Conservation (phyloP, 2,888 invertebrate species). For the Dicycla oo region DNA sequence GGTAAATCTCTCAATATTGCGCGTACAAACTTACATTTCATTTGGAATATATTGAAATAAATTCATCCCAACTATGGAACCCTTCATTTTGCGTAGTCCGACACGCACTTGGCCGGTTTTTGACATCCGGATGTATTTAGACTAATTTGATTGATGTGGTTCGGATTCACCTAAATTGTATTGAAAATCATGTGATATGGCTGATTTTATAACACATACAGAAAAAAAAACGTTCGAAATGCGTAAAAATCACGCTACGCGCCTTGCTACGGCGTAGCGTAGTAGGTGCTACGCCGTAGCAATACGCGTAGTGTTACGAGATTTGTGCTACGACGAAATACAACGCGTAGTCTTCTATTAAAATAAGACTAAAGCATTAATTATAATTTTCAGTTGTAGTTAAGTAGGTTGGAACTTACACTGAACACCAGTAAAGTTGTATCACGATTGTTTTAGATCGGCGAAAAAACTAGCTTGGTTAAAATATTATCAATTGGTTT, state of each 20-base stretch:
- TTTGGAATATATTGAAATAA: too few relatives aligned
- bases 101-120: too few relatives aligned
- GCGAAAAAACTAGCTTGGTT: too few relatives aligned
- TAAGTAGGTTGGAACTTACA: not conserved
- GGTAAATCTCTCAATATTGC: too few relatives aligned
- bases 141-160: slow-evolving; percentile 6
- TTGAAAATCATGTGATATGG: not conserved
- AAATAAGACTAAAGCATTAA: too few relatives aligned
- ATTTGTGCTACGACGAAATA: not conserved
- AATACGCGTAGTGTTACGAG: not conserved
- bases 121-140: not conserved
- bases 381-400: not conserved
- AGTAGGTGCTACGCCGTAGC: slow-evolving; percentile 32
- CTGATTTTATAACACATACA: too few relatives aligned
- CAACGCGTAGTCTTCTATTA: not conserved
- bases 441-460: not conserved
- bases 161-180: not conserved
- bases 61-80: too few relatives aligned
- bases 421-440: not conserved
- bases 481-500: too few relatives aligned
- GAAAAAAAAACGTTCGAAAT: not conserved
- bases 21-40: too few relatives aligned
- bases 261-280: too few relatives aligned
- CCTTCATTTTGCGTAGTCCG: too few relatives aligned
- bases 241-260: not conserved